Base-by-base conservation (phyloP, 2,113 vertebrate species). In the Nanorana parkeri region DNA sequence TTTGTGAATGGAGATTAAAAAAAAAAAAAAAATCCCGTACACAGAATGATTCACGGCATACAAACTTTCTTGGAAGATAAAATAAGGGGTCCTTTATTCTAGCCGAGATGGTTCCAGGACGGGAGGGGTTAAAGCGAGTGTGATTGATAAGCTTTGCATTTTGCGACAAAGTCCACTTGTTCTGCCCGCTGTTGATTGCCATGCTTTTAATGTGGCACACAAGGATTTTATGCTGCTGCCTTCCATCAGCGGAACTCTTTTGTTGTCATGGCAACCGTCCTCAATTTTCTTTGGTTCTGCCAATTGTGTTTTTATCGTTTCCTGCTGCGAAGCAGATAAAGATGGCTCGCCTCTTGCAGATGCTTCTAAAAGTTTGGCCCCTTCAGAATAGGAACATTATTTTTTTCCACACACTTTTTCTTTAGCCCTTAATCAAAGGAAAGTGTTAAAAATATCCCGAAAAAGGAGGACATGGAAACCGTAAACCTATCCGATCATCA, bases 181-280 rank as follows among this genome's bases (percentile, higher is more conserved):
- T 68, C 89, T 89, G 84, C 90, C 92, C 89, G 89, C 87, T 90
- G 91, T 87, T 89, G 88, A 89, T 93, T 91, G 89, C 86, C 91
- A 89, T 90, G 84, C 88, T 88, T 91, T 36, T 91, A 92, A 91
- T 89, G 88, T 90, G 88, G 86, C 84, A 81, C 85, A 88, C 86
- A 87, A 85, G 83, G 84, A 88, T 91, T 93, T 92, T 91, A 90
- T 92, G 88, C 88, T 87, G 86, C 87, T 85, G 86, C 87, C 78
- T 91, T 93, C 91, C 89, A 92, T 92, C 90, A 89, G 7, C 84
- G 83, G 90, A 93, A 92, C 88, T 93, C 89, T 92, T 93, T 93
- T 93, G 93, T 93, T 93, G 90, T 92, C 90, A 93, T 94, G 91
- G 92, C 88, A 92, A 94, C 93, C 90, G 88, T 89, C 89, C 91